Base-by-base conservation (phyloP, 2,888 invertebrate species). In the Erannis defoliaria region DNA sequence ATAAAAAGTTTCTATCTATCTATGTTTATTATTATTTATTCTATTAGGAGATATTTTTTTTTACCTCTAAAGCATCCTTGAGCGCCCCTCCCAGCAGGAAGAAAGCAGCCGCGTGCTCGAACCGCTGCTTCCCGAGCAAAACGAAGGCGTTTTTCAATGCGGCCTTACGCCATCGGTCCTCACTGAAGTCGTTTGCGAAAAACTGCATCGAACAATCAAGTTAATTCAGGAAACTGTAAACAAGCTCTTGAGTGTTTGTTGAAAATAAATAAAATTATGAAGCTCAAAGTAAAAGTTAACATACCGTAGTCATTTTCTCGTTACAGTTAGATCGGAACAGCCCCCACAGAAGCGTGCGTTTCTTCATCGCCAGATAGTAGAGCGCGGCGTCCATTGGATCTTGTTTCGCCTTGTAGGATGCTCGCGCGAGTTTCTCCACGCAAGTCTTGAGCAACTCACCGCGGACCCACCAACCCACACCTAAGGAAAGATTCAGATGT, bases 71-170 rank as follows among this genome's bases (percentile, higher is more conserved):
- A 4, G 99, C 99, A 88, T 99, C 99, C 75, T 97, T 96, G 29
- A 99, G 89, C 31, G 98, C 97, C 19, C 98, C 98, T 19, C 98
- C 99, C 5, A 99, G 93, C 55, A 99, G 93, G 89, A 99, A 99
- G 93, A 99, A 99, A 0, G 99, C 99, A 0, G 99, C 99, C 0
- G 99, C 99, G 81, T 99, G 99, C 64, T 98, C 97, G 84, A 99
- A 99, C 50, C 99, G 88, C 87, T 99, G 99, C 80, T 97, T 98
- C 2, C 99, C 98, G 37, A 99, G 94, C 40, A 99, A 89, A 1
- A 98, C 98, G 82, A 98, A 99, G 0, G 99, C 99, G 86, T 99
- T 99, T 90, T 99, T 99, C 66, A 99, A 86, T 0, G 99, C 99
- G 0, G 99, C 99, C 81, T 98, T 99, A 18, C 99, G 95, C 99